Evolutionary conservation across 2,888 invertebrate species (phyloP), one percentile per base, ranked within the genome.

Genomic region (Drosophila fulvimacula): DNA sequence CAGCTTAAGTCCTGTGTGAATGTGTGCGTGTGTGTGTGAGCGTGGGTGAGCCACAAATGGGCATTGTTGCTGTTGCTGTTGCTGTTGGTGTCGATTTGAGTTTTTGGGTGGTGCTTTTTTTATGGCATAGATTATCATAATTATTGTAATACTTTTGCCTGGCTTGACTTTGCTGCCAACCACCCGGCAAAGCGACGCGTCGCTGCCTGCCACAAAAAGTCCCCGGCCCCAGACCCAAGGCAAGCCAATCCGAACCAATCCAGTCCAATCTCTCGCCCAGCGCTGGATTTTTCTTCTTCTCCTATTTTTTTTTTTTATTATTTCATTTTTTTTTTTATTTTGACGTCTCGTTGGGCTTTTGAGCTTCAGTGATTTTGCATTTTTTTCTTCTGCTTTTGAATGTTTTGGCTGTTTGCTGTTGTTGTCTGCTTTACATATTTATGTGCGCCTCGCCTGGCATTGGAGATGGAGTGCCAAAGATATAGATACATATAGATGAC

Each of bases 111-210:
- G 30, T n/a, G 41, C 38, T 81, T 78, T 86, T 87, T 88, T 86
- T 89, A 86, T 86, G 79, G 84, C 82, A 76, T 80, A 88, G 88
- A 88, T 88, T 89, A 89, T 89, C 88, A 89, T 89, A 89, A 89
- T 88, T 86, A 88, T 89, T 89, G 86, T 88, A 89, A 89, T 88
- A 85, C 87, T 87, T 82, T 82, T 81, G 77, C 82, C 79, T 79
- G 79, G 79, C 81, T 77, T 86, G 83, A 79, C 86, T 82, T 61
- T 74, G 69, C 71, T 69, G 71, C 62, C 71, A 76, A 61, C 79
- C 71, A 74, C 80, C 77, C 77, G 79, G 66, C 73, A 76, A 76
- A 64, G 62, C 69, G 42, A 38, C 48, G 69, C 64, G 39, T 34
- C 59, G 44, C 58, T 57, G 42, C 61, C 56, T 27, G 44, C 34